Base-by-base conservation (phyloP, 2,113 vertebrate genomes). In the Bubo bubo region DNA sequence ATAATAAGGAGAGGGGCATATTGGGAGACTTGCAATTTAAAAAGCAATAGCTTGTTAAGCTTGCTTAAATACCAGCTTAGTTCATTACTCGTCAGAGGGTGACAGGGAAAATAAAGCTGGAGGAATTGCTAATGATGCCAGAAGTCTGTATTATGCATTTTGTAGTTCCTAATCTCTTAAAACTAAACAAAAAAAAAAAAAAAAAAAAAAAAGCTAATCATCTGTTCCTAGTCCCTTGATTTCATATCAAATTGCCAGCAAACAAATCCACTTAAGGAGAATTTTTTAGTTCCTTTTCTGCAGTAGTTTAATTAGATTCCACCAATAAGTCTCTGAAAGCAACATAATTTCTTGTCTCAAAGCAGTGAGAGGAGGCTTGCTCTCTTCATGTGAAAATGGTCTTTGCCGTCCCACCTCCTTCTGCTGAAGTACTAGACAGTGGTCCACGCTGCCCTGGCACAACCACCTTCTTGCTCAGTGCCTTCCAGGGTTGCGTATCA, bases 21-120 rank as follows among this genome's bases (percentile, higher is more conserved):
- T 14, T 84, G 59, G 70, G 50, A 93, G 64, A 81, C 63, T 56
- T 71, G 43, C 63, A 86, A 90, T 95, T 92, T 95, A 74, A 94
- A 97, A 95, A 92, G 82, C 79, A 94, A 89, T 91, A 81, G 88
- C 86, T 97, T 91, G 60, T 95, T 95, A 95, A 94, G 82, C 82
- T 86, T 74, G 89, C 55, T 87, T 93, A 97, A 97, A 88, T 93
- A 85, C 55, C 87, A 82, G 66, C 72, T 91, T 93, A 94, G 76
- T 63, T 95, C 89, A 91, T 95, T 97, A 86, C 49, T 97, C 79
- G 89, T 93, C 95, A 95, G 35, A 72, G 79, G 92, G 85, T 96
- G 94, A 95, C 71, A 97, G 86, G 45, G 62, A 96, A 97, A 97
- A 97, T 91, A 97, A 97, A 97, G 90, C 87, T 94, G 83, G 85